Evolutionary conservation across 2,888 invertebrate genomes (phyloP), one percentile per base, ranked within the genome.

Genomic region (Sipha maydis): DNA sequence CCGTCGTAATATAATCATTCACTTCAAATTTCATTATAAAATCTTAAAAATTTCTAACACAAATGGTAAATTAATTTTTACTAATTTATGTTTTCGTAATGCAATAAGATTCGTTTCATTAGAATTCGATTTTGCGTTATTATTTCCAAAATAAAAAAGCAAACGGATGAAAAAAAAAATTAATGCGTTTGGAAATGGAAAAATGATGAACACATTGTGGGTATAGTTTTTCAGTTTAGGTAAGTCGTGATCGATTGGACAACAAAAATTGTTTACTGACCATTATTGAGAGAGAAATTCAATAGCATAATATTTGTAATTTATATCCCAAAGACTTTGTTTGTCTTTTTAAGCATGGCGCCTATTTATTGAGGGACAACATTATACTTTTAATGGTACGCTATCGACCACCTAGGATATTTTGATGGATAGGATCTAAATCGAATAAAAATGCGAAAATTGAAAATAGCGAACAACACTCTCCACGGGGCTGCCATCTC

Each of bases 371-470:
- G 31, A 71, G 28, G 48, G 48, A 11, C 41, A 31, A 76, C 69
- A 21, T 69, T 69, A 73, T 54, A 41, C 41, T 83, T 71, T 83
- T 14, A 31, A 48, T 21, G 28, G 61, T 21, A 82, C 21, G 38
- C 25, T 41, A 25, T 48, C 21, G 54, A 48, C 31, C 31, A 71
- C 54, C 48, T 31, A 48, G 5, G 21, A 28, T 28, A 31, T 82
- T 69, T 48, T 48, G 25, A 82, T 31, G 69, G 48, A 31, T 69
- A 48, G 38, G 34, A 34, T 79, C 61, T 79, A 61, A 67, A 80
- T 80, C 38, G n/a, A 80, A 80, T 61, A 38, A 80, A 31, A 19
- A 80, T 8, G 71, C 14, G 71, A 17, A 71, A 71, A 38, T 61
- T 61, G 61, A 38, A 79, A 61, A 80, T 8, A 38, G n/a, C 19